Conservation (phyloP, 2,888 invertebrate species). For the Eulithis testata region DNA sequence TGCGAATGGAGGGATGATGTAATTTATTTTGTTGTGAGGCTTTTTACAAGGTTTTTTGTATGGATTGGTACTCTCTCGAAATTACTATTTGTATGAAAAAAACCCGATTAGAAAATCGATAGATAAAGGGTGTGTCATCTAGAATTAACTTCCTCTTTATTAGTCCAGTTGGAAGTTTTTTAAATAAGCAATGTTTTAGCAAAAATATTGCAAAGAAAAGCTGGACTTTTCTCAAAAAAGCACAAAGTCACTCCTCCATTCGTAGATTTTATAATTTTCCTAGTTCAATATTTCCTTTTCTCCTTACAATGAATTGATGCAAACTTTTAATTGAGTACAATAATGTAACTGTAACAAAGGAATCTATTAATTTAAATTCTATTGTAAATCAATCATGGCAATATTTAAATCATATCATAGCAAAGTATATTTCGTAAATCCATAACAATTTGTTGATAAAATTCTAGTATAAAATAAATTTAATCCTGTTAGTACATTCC, state of each 20-base stretch:
- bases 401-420: slow-evolving; percentile 49
- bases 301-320: slow-evolving; percentile 18
- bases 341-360: slow-evolving; percentile 41
- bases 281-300: slow-evolving; percentile 26
- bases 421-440: slow-evolving; percentile 38
- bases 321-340: slow-evolving; percentile 33
- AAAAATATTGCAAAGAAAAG: slow-evolving; percentile 11
- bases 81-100: slow-evolving; percentile 18
- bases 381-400: slow-evolving; percentile 32
- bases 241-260: slow-evolving; percentile 52
- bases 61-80: slow-evolving; percentile 33
- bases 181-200: neutral
- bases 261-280: slow-evolving; percentile 40
- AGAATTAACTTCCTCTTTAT: neutral
- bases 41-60: slow-evolving; percentile 24
- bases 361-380: slow-evolving; percentile 35
- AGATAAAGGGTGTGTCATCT: neutral
- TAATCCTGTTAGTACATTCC: slow-evolving; percentile 38
- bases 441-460: slow-evolving; percentile 46
- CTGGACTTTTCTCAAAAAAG: slow-evolving; percentile 33
- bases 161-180: slow-evolving; percentile 11
- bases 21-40: slow-evolving; percentile 20
- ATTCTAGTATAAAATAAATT: slow-evolving; percentile 18
- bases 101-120: neutral
- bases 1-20: slow-evolving; percentile 55